Conservation (phyloP, 2,888 invertebrate genomes). For the Hemaris fuciformis region DNA sequence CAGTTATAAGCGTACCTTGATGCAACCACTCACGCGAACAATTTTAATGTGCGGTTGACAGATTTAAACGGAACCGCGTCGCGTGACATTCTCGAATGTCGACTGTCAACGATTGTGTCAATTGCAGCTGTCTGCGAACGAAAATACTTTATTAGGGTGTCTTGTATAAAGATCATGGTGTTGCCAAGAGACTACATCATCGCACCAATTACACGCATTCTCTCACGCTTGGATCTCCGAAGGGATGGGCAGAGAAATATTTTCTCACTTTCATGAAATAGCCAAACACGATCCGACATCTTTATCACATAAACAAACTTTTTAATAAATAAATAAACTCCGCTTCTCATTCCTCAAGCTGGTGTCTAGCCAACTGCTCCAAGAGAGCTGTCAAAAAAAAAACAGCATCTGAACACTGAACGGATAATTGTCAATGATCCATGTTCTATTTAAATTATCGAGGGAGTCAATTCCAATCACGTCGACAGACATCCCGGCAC, state of each 20-base stretch:
- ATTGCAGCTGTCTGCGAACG: not conserved
- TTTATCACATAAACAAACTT: too few relatives aligned
- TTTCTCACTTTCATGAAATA: too few relatives aligned
- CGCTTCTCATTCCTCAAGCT: too few relatives aligned
- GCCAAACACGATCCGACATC: too few relatives aligned
- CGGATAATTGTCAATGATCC: not conserved
- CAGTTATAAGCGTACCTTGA: not conserved
- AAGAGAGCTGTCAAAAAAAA: too few relatives aligned
- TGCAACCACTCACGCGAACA: conserved; percentile 3
- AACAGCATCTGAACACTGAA: not conserved
- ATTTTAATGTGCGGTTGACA: conserved; percentile 8
- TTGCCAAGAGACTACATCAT: not conserved
- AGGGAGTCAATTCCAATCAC: not conserved
- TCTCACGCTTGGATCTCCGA: too few relatives aligned
- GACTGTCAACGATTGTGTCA: not conserved
- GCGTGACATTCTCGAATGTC: not conserved
- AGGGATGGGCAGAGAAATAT: too few relatives aligned
- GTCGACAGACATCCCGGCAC: not conserved
- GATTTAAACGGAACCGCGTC: not conserved
- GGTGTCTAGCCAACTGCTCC: too few relatives aligned
- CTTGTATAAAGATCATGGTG: not conserved
- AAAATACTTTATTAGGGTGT: not conserved
- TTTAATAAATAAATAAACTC: too few relatives aligned
- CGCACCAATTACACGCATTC: not conserved
- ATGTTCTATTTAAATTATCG: not conserved